These are phyloP conservation scores for Plutomurus gul DNA, from an alignment of 1,140 invertebrate genomes.

Conservation along the genomic window DNA sequence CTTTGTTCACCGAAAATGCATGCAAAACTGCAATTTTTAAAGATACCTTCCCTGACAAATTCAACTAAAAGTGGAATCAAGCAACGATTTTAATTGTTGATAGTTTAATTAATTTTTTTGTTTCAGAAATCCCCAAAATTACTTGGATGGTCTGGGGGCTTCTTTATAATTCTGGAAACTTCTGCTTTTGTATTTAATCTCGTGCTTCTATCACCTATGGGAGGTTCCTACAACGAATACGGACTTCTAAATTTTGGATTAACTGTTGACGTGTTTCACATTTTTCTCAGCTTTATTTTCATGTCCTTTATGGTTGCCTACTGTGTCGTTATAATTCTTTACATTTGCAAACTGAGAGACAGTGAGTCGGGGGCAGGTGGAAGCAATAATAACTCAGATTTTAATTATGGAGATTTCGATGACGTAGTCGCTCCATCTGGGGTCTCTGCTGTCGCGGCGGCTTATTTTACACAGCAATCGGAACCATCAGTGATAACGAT, in stretches of 20 bases:
- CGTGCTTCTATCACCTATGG: slow-evolving; percentile 35
- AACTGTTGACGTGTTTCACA: slow-evolving; percentile 33
- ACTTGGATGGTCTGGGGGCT: slow-evolving; percentile 40
- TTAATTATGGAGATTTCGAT: slow-evolving; percentile 30
- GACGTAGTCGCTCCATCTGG: background rate
- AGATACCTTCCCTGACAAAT: background rate
- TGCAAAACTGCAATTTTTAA: background rate
- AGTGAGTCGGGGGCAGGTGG: background rate
- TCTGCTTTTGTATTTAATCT: slow-evolving; percentile 44
- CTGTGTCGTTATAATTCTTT: slow-evolving; percentile 41
- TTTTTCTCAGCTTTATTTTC: slow-evolving; percentile 33
- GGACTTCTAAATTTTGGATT: slow-evolving; percentile 43
- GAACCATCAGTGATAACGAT: background rate
- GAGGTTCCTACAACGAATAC: slow-evolving; percentile 38
- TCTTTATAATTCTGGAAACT: slow-evolving; percentile 32
- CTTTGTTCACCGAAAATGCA: background rate
- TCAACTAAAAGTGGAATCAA: no score
- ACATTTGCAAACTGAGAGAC: slow-evolving; percentile 37
- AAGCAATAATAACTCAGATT: slow-evolving; percentile 29
- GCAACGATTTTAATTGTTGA: no score
- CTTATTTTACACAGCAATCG: background rate
- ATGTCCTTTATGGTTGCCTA: slow-evolving; percentile 37
- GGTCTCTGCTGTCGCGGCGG: background rate
- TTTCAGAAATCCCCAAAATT: slow-evolving; percentile 43
- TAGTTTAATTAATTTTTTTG: background rate